Base-by-base conservation (phyloP, 2,888 invertebrate species). In the Choristoneura rosaceana region DNA sequence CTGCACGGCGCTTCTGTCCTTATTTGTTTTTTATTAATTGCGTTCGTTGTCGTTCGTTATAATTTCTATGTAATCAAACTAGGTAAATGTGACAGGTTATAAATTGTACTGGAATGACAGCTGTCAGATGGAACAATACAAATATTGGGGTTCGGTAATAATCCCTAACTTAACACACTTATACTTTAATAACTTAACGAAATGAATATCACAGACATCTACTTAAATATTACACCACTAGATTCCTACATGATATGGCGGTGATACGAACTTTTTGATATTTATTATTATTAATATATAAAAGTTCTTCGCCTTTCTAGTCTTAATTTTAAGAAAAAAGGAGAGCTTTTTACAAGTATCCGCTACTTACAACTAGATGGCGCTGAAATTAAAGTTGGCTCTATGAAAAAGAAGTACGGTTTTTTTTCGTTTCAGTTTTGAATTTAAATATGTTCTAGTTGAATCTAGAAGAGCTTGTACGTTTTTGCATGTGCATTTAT, bases 301-400 rank as follows among this genome's bases (percentile, higher is more conserved):
- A 25, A 25, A 25, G 25, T 25, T 2, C 25, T 25, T 25, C 25
- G 2, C 25, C 25, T 25, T 25, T 25, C 25, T 25, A 25, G 1
- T 25, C 25, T 25, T 25, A 25, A 25, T 25, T 25, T 25, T 25
- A 1, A 25, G 25, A 38, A 38, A 47, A n/a, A n/a, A n/a, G n/a
- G 8, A n/a, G n/a, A 12, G 12, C 2, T 10, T 10, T 25, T 17
- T 4, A 55, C 10, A 25, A 12, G 10, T 25, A 25, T 4, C 55
- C 55, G 12, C 58, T 71, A 71, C 17, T 71, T 25, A 2, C 14
- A 15, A 33, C 62, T 47, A 71, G 71, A 50, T 71, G 71, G 25
- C 75, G 76, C 76, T 78, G 74, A 75, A 77, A 74, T 75, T 74
- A 78, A 74, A 75, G 63, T 59, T 52, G 41, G 8, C 55, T 77